Evolutionary conservation across 2,113 vertebrate species (phyloP), one percentile per base, ranked within the genome.

Genomic region (Hippocampus guttulatus): DNA sequence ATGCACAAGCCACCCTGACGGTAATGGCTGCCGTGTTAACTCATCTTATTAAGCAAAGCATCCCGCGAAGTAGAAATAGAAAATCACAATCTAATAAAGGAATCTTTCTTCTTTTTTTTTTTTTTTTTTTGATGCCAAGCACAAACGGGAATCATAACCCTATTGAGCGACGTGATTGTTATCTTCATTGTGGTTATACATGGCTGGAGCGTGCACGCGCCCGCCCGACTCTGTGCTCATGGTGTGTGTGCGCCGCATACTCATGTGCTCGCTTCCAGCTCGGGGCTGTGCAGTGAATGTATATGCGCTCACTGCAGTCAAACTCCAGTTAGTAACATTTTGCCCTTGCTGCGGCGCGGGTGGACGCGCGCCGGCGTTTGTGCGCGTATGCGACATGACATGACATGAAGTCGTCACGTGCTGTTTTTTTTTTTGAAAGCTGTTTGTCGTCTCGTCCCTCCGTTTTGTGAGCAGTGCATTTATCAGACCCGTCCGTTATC

Each of bases 251-350:
- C 81, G 72, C 87, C 69, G 90, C 86, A 91, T 91, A 89, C 90
- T 91, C 87, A 90, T 87, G 88, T 54, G 83, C 81, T 78, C 49
- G 69, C 77, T 84, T 85, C 69, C 25, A 78, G 81, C 84, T 84
- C 69, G n/a, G 81, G 65, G 88, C 84, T 91, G 90, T 91, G 90
- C 88, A 76, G 84, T 87, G 90, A 91, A 91, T 91, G 88, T 89
- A 90, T 91, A 91, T 91, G 87, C 82, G 90, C 88, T 88, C 89
- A 88, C 90, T 91, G 90, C 90, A 90, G 90, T 90, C 88, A 86
- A 90, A 88, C 82, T 85, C 87, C 85, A 85, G 82, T 89, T 90
- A 87, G 86, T 58, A 88, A 83, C 83, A 71, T 89, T 89, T 89
- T 89, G 88, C 88, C 90, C 88, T 90, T 90, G 88, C 87, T 89